These are phyloP conservation scores for Cynopterus sphinx DNA, from an alignment of 2,797 vertebrate species.

Conservation along the genomic window DNA sequence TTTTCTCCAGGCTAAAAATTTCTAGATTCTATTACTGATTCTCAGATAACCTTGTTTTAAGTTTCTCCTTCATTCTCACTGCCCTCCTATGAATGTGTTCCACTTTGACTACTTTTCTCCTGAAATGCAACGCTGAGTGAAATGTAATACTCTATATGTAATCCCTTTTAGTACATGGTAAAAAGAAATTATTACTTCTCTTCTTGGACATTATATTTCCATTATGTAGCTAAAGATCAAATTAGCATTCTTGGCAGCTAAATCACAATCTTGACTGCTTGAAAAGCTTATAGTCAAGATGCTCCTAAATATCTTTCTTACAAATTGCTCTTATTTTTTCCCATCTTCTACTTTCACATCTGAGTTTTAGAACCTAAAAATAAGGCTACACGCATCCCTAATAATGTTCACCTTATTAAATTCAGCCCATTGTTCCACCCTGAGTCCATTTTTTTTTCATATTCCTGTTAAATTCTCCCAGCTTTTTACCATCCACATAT, in stretches of 20 bases:
- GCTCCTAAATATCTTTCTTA: neutral
- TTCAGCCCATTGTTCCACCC: neutral
- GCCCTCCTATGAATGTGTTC: neutral
- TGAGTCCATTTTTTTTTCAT: neutral
- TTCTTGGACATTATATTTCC: slow-evolving; percentile 8
- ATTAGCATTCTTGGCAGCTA: slow-evolving; percentile 33
- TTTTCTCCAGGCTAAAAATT: neutral
- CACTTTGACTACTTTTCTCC: neutral
- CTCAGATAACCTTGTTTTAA: neutral
- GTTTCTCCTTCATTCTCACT: neutral
- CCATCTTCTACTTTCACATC: neutral
- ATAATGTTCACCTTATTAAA: slow-evolving; percentile 20
- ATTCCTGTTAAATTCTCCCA: neutral
- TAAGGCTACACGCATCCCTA: neutral
- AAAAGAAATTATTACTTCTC: neutral
- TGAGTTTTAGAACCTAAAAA: slow-evolving; percentile 27
- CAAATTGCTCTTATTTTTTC: neutral
- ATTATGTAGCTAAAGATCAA: slow-evolving; percentile 17
- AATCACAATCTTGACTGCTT: neutral
- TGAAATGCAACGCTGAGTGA: neutral
- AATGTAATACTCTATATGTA: neutral
- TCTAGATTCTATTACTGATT: neutral
- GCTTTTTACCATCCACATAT: neutral
- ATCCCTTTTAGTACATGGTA: neutral
- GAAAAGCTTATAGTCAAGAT: slow-evolving; percentile 24